Percentiles rank a stretch among this genome's conserved stretches.
phyloP scores from a whole-genome alignment of 2,797 vertebrate genomes.

The Alectoris magna region DNA sequence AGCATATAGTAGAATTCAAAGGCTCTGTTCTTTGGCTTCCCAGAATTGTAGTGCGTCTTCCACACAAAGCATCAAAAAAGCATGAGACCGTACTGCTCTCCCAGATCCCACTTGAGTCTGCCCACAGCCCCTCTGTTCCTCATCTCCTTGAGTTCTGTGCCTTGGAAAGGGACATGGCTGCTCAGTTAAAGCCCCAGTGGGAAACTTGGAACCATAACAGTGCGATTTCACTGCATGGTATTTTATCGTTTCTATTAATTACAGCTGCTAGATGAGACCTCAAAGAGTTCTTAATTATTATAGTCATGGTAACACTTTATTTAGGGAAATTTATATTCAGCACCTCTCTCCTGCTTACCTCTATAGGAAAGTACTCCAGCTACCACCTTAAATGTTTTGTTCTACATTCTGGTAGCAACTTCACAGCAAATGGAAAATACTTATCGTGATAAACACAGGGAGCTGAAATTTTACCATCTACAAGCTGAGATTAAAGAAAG shows the following conservation, averaged over 20 bases:
- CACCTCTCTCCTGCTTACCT: background rate
- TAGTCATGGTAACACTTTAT: background rate
- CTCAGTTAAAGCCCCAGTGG: background rate
- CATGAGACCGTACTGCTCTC: rapidly evolving
- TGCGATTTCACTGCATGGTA: rapidly evolving
- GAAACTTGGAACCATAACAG: rapidly evolving
- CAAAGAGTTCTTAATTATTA: background rate
- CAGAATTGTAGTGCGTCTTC: background rate
- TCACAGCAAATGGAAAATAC: background rate
- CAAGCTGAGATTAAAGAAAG: background rate
- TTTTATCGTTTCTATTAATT: background rate
- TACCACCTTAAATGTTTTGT: background rate
- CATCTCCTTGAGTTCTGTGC: background rate
- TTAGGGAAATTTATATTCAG: background rate
- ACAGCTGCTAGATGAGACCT: background rate
- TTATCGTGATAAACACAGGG: background rate
- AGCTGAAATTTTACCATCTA: background rate
- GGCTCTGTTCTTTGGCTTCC: rapidly evolving
- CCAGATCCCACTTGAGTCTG: background rate
- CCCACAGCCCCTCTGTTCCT: background rate
- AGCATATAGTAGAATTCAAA: background rate
- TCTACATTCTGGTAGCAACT: background rate
- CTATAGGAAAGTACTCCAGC: background rate
- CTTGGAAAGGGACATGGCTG: rapidly evolving
- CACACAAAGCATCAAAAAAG: background rate